Evolutionary conservation across 1,140 invertebrate genomes (phyloP), one percentile per base, ranked within the genome.

Genomic region (Bicyclus anynana): DNA sequence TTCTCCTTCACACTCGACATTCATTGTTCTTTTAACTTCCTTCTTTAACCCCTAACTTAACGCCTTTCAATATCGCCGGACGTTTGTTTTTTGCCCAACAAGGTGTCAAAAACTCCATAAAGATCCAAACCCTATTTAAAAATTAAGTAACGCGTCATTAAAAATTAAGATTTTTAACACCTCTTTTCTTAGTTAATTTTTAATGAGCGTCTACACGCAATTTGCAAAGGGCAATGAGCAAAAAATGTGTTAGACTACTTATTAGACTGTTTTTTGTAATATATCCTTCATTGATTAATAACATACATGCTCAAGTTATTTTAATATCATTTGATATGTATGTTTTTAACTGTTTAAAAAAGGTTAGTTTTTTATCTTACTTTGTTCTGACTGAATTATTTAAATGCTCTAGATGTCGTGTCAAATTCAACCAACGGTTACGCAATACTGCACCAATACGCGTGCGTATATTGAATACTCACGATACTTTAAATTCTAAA

Each of bases 21-120:
- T n/a, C n/a, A n/a, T n/a, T 12, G 10, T 33, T 33, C 18, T 44
- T 12, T 27, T 35, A 26, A 51, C 33, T 59, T 54, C 58, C 51
- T 50, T 53, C 13, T 58, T 48, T 37, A 29, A 46, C 26, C 63
- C 59, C 52, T 21, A 35, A 13, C 13, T 60, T 51, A 14, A 17
- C 12, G 10, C 35, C 13, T 61, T 53, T 48, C 42, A 53, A 55
- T 56, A 46, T 64, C 5, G 44, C 26, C 46, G 53, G 62, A 65
- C 55, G 53, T 58, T n/a, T n/a, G 51, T 80, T 84, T 80, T 82
- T 82, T 83, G 68, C 63, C 69, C 62, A 69, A 56, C 56, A 69
- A 73, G 77, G 80, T 80, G 81, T 75, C 52, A 69, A 78, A 46
- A 59, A 65, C 40, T 73, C 77, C 65, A 76, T 78, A 69, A 76